Conservation (phyloP, 1,140 invertebrate species). For the Halesus radiatus region DNA sequence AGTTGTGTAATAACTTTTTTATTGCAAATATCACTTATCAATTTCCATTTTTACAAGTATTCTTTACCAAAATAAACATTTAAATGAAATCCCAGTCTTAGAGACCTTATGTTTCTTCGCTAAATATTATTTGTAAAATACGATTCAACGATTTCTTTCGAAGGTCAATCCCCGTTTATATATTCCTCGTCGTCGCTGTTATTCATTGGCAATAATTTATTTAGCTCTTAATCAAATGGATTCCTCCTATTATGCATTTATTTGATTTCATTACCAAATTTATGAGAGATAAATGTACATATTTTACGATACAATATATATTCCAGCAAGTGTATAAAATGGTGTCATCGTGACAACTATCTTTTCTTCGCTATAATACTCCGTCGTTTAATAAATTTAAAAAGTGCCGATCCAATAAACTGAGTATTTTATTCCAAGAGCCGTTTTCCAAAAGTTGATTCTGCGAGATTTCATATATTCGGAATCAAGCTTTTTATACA, state of each 20-base stretch:
- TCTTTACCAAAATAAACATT: no score
- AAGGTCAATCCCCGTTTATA: slow-evolving; percentile 15
- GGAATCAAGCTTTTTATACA: no score
- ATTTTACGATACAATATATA: neutral
- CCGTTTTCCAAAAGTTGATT: no score
- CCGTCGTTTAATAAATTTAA: neutral
- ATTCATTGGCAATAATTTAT: slow-evolving; percentile 4
- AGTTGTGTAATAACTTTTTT: no score
- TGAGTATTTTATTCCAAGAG: neutral
- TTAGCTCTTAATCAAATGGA: neutral
- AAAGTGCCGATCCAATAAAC: neutral
- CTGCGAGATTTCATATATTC: no score
- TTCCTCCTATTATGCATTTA: neutral
- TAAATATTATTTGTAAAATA: neutral
- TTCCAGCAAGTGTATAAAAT: slow-evolving; percentile 3
- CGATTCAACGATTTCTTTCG: neutral
- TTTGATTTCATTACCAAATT: slow-evolving; percentile 25
- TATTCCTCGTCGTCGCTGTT: neutral
- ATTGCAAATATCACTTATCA: no score
- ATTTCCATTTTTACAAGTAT: no score
- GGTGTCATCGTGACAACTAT: neutral
- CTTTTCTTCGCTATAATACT: neutral
- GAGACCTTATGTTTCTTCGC: neutral
- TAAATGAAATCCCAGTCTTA: neutral
- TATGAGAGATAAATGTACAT: slow-evolving; percentile 21